Base-by-base conservation (phyloP, 53 echinoderm and acorn worm genomes). In the Holothuria scabra region DNA sequence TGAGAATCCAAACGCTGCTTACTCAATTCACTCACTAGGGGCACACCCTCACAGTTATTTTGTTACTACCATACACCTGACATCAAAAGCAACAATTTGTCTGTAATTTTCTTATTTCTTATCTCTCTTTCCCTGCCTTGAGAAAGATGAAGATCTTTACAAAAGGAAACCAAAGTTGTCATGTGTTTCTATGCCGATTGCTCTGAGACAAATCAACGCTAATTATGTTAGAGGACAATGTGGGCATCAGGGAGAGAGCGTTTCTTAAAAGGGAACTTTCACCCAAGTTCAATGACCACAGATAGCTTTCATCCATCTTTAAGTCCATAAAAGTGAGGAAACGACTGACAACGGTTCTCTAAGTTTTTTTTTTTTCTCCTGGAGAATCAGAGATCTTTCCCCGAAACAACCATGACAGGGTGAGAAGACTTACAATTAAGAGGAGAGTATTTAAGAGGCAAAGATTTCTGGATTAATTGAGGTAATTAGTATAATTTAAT, bases 31-130 rank as follows among this genome's bases (percentile, higher is more conserved):
- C 57, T 57, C 28, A 76, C 28, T 76, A 46, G 48, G 20, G 52
- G 52, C 28, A 55, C 31, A 28, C 32, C 59, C 78, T 23, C 23
- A 11, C 59, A 78, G 32, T 78, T 55, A 78, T 78, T 78, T 78
- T 21, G 78, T 78, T 76, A 76, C 52, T 48, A 29, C 46, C 49
- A 56, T 46, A 76, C 56, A 28, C 78, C 78, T 78, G 78, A 78
- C 78, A 59, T 78, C 78, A 78, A 56, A 78, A 78, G 57, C 59
- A 78, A 78, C 78, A 78, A 78, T 78, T 78, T 57, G 78, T 21
- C 29, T 24, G 55, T 48, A 56, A 56, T 56, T 48, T 75, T 25
- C 46, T 46, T 33, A 11, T 68, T 33, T 68, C 33, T 71, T 71
- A 46, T 28, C 70, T 28, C n/a, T 23, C 63, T 20, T 71, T 71